Percentiles rank a stretch among this genome's conserved stretches.
Evolutionary conservation across 2,797 vertebrate genomes (phyloP).

Genomic region (Myotis daubentonii): DNA sequence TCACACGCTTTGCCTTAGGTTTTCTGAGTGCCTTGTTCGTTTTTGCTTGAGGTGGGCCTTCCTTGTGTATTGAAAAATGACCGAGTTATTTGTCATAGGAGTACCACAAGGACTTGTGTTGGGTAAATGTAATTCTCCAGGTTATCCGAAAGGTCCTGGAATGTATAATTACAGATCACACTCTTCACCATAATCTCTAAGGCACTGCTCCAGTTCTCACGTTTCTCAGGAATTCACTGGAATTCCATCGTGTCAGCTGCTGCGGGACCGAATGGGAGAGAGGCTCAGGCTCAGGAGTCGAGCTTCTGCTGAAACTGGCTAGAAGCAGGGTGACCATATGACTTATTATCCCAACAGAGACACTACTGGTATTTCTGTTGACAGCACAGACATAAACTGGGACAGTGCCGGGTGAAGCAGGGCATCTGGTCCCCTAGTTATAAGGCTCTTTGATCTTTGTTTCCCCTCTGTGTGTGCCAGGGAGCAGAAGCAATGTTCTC

Average conservation of each 20-base stretch:
- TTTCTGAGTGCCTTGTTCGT: neutral
- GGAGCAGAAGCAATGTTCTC: neutral
- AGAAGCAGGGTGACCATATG: neutral
- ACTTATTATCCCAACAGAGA: neutral
- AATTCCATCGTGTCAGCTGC: neutral
- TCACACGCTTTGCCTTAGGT: neutral
- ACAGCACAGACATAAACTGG: neutral
- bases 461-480: neutral
- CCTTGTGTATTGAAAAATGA: neutral
- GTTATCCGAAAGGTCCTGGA: neutral
- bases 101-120: neutral
- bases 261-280: neutral
- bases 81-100: neutral
- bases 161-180: neutral
- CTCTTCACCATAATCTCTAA: neutral
- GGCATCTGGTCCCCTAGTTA: neutral
- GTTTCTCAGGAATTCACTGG: neutral
- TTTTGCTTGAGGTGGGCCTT: neutral
- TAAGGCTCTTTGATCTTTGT: neutral
- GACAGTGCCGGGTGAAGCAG: neutral
- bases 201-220: neutral
- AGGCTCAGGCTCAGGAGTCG: neutral
- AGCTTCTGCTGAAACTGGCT: neutral
- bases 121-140: neutral
- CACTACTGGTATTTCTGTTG: neutral